Evolutionary conservation across 2,888 invertebrate species (phyloP).

Genomic region (Horisme vitalbata): DNA sequence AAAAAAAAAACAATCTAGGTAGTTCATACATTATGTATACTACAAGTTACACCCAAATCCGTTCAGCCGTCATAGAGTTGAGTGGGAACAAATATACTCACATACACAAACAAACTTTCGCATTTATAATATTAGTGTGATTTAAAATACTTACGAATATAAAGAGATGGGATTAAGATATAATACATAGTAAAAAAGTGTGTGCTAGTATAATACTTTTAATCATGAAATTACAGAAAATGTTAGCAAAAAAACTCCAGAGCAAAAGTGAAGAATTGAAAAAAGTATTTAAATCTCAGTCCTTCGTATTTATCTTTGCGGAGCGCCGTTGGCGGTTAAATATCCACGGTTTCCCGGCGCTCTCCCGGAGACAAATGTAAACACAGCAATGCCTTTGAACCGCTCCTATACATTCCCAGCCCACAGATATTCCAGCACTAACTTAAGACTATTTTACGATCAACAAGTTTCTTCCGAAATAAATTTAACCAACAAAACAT

Average conservation of each 20-base stretch:
- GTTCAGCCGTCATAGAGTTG: too few relatives aligned
- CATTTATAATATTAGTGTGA: too few relatives aligned
- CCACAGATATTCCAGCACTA: slow-evolving; percentile 18
- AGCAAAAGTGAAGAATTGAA: slow-evolving; percentile 54
- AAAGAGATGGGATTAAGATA: slow-evolving; percentile 4
- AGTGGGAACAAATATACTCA: too few relatives aligned
- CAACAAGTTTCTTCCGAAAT: slow-evolving; percentile 30
- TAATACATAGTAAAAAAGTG: slow-evolving; percentile 20
- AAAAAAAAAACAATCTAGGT: too few relatives aligned
- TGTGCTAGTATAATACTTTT: slow-evolving; percentile 25
- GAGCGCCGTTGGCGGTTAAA: slow-evolving; percentile 70
- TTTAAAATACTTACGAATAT: too few relatives aligned
- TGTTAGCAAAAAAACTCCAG: slow-evolving; percentile 41
- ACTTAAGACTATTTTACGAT: slow-evolving; percentile 25
- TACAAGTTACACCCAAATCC: too few relatives aligned
- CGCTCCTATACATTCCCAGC: slow-evolving; percentile 47
- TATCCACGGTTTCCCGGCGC: slow-evolving; percentile 63
- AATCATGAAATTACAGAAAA: slow-evolving; percentile 33
- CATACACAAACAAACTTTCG: too few relatives aligned
- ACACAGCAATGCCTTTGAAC: slow-evolving; percentile 71
- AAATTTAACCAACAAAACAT: slow-evolving; percentile 27
- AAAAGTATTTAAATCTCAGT: slow-evolving; percentile 73
- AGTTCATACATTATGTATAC: too few relatives aligned
- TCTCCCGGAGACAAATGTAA: slow-evolving; percentile 69
- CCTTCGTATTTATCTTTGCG: slow-evolving; percentile 72